Evolutionary conservation across 2,888 invertebrate species (phyloP), one percentile per base, ranked within the genome.

Genomic region (Scaeva pyrastri): DNA sequence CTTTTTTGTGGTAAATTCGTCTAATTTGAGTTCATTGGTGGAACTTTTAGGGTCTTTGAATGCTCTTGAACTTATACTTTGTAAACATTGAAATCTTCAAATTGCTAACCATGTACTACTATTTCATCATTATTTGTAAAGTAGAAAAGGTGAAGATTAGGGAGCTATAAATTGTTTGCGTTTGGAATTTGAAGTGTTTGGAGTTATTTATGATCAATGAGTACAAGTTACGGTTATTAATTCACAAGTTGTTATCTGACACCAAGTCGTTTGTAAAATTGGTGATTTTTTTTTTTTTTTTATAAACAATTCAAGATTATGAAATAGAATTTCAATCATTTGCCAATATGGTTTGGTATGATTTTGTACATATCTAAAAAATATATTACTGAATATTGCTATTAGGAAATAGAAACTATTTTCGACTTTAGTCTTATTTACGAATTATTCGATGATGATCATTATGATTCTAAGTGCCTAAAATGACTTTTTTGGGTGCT

Each of bases 21-120:
- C 26, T 7, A 62, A 62, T 62, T 43, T 43, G 26, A 62, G 62
- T 62, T 62, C 43, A 62, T 62, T 43, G 62, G 10, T 43, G 62
- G 43, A 62, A 43, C 43, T 4, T 3, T 12, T 8, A 58, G 21
- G 60, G 60, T 60, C 60, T 45, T 14, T 26, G 43, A 62, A 23
- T 62, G 43, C 23, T 62, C 62, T 62, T 62, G 62, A 62, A 62
- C 62, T 62, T 41, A 12, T 14, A n/a, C 11, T 1, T 4, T 2
- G 43, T 43, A 21, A 62, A 45, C 62, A 62, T 23, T 62, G 16
- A 43, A 26, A 39, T 16, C 26, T 62, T 23, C 26, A 23, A 41
- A 58, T 60, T 21, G 5, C 8, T 8, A 60, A 43, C 10, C 39
- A 21, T 21, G 45, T 50, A 31, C 31, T 41, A 19, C 23, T n/a